A percentile compares a stretch with the other conserved stretches of the same genome.
These are phyloP conservation scores for Perca fluviatilis DNA, from an alignment of 2,113 vertebrate species.

Conservation along the genomic window DNA sequence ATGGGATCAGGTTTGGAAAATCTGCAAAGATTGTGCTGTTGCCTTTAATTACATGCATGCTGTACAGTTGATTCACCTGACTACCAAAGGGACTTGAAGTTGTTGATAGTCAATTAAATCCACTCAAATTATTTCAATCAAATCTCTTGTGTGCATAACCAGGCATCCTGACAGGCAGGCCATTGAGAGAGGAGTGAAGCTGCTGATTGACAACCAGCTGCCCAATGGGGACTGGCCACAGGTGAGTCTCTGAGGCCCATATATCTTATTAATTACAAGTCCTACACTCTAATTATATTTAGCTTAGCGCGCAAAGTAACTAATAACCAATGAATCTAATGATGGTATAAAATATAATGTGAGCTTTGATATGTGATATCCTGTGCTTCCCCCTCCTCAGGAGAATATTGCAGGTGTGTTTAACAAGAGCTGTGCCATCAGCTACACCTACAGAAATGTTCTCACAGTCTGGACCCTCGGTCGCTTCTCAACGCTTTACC, in stretches of 20 bases:
- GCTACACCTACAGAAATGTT: slow-evolving; percentile 94
- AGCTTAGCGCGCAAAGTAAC: neutral
- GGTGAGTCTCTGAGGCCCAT: slow-evolving; percentile 77
- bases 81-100: neutral
- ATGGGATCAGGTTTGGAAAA: neutral
- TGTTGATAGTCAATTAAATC: neutral
- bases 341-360: neutral
- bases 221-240: slow-evolving; percentile 97
- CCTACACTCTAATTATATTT: neutral
- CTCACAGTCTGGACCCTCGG: slow-evolving; percentile 95
- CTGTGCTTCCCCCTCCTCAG: slow-evolving; percentile 74
- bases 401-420: slow-evolving; percentile 95
- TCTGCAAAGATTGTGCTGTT: neutral
- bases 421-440: slow-evolving; percentile 97
- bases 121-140: neutral
- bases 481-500: slow-evolving; percentile 88
- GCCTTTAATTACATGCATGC: neutral
- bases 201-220: slow-evolving; percentile 90
- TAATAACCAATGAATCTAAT: neutral
- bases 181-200: slow-evolving; percentile 89
- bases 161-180: slow-evolving; percentile 89
- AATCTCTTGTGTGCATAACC: slow-evolving; percentile 17
- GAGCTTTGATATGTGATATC: neutral
- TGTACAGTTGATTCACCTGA: neutral
- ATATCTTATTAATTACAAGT: neutral